Evolutionary conservation across 2,888 invertebrate species (phyloP), one percentile per base, ranked within the genome.

Genomic region (Plebejus melissa): DNA sequence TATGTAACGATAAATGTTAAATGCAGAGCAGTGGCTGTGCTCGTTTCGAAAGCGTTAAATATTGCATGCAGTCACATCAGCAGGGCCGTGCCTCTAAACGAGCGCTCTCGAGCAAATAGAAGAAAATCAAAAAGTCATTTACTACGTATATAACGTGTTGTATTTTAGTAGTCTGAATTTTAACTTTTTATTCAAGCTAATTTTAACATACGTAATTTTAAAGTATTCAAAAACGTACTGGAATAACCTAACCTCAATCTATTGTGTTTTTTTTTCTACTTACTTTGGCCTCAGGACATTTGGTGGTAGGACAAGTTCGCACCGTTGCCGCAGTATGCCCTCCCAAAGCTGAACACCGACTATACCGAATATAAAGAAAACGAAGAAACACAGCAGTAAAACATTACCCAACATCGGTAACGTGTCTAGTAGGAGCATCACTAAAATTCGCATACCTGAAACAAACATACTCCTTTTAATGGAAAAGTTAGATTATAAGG

Each of bases 351-450:
- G 99, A 65, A 99, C 99, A 32, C 99, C 99, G 82, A 99, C 98
- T 87, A 99, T 99, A 81, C 99, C 99, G 87, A 99, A 99, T 89
- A 99, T 99, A 95, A 99, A 99, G 96, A 99, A 99, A 78, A 99
- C 99, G 95, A 99, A 99, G 95, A 99, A 99, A 93, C 99, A 99
- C 80, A 99, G 95, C 81, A 99, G 95, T 81, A 99, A 94, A 75
- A 99, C 99, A 93, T 99, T 99, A 80, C 99, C 99, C 85, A 99
- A 94, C 99, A 99, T 99, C 16, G 99, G 99, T 81, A 99, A 95
- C 6, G 99, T 99, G 92, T 99, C 99, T 86, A 99, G 95, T 74
- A 99, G 95, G 77, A 99, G 94, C 98, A 99, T 99, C 82, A 99
- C 99, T 87, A 99, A 94, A 84, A 99, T 99, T 81, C 99, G 95